Evolutionary conservation across 2,888 invertebrate species (phyloP).

Genomic region (Allophyes oxyacanthae): DNA sequence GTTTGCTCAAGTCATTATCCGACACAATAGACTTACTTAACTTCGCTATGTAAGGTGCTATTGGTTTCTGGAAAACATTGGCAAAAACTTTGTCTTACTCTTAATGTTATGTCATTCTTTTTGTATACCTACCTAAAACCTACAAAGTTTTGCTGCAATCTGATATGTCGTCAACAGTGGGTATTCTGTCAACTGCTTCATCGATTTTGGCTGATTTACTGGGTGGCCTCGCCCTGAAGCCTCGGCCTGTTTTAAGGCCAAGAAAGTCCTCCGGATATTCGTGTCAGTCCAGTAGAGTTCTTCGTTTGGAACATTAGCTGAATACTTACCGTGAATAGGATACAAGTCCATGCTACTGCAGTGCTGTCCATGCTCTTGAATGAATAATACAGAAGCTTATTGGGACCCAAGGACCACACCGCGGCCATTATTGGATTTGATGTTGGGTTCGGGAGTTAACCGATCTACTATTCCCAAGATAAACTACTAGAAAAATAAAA

Average conservation of each 20-base stretch:
- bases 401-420: too few species aligned
- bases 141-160: not conserved
- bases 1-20: slow-evolving; percentile 53
- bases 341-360: too few species aligned
- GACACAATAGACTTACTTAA: slow-evolving; percentile 46
- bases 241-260: not conserved
- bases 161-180: not conserved
- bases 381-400: not conserved
- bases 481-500: slow-evolving; percentile 11
- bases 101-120: slow-evolving; percentile 12
- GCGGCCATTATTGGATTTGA: not conserved
- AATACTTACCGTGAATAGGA: too few species aligned
- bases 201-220: not conserved
- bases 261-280: not conserved
- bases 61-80: slow-evolving; percentile 16
- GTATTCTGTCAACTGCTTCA: not conserved
- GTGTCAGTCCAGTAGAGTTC: not conserved
- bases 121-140: not conserved
- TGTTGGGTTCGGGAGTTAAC: slow-evolving; percentile 1
- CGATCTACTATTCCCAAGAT: too few species aligned
- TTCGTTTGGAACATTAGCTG: not conserved
- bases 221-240: not conserved
- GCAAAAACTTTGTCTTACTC: slow-evolving; percentile 20
- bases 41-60: slow-evolving; percentile 14
- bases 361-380: too few species aligned